Evolutionary conservation across 2,797 vertebrate species (phyloP).

Genomic region (Sylvilagus floridanus): DNA sequence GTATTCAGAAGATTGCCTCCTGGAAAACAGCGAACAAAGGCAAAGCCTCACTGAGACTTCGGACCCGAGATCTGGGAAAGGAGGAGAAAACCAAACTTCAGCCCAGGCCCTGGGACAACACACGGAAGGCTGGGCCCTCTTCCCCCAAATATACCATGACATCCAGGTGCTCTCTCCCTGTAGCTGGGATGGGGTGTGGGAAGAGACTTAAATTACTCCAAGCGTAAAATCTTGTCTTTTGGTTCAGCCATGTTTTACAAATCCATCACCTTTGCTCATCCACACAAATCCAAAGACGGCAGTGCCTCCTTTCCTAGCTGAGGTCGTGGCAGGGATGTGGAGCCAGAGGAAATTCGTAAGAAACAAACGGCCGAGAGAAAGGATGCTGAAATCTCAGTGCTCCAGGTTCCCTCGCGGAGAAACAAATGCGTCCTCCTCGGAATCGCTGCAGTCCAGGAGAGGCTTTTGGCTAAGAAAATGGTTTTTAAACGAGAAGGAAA

Average conservation of each 20-base stretch:
- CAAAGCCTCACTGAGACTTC: constrained; percentile 22
- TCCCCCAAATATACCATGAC: constrained; percentile 22
- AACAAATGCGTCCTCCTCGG: constrained; percentile 37
- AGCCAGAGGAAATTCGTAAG: constrained; percentile 43
- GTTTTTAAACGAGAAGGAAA: constrained; percentile 46
- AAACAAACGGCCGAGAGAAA: constrained; percentile 65
- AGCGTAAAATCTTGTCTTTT: constrained; percentile 50
- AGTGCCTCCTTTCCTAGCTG: neutral
- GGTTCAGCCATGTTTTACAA: constrained; percentile 50
- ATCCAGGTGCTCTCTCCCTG: neutral
- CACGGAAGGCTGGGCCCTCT: neutral
- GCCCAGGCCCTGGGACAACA: constrained; percentile 40
- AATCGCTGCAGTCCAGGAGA: constrained; percentile 41
- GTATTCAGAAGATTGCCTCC: constrained; percentile 28
- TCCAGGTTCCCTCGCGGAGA: constrained; percentile 63
- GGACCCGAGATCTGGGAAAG: constrained; percentile 23
- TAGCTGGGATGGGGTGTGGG: neutral
- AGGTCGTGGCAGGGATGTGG: constrained; percentile 27
- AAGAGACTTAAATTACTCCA: constrained; percentile 64
- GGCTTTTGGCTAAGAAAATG: constrained; percentile 64
- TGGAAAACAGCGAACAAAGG: constrained; percentile 72
- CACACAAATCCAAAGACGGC: constrained; percentile 54
- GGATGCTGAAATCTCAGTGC: constrained; percentile 64
- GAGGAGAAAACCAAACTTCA: constrained; percentile 45
- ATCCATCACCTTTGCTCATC: constrained; percentile 27